Percentiles rank a stretch among this genome's conserved stretches.
Conservation (phyloP, 2,113 vertebrate species). For the Poicephalus meyeri region DNA sequence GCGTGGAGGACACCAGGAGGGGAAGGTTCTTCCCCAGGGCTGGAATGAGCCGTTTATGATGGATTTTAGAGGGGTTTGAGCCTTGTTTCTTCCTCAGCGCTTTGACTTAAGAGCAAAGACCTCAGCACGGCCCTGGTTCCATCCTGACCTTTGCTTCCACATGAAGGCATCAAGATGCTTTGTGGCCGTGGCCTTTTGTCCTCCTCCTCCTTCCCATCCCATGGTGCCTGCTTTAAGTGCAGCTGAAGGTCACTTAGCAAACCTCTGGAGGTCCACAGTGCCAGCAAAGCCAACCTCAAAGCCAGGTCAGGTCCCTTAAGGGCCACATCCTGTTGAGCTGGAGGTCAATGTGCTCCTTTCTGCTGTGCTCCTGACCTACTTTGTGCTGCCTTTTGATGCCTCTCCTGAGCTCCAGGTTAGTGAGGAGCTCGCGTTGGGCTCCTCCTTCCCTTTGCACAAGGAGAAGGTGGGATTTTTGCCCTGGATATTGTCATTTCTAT, state of each 20-base stretch:
- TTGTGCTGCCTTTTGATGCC: not conserved
- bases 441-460: not conserved
- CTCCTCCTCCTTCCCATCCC: not conserved
- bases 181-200: not conserved
- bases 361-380: not conserved
- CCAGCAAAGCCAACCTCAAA: not conserved
- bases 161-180: fast-evolving
- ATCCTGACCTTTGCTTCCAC: not conserved
- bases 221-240: fast-evolving
- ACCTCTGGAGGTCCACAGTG: not conserved
- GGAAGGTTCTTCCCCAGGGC: not conserved
- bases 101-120: not conserved
- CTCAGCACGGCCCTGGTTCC: not conserved
- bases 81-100: not conserved
- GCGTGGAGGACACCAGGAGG: not conserved
- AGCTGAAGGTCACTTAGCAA: not conserved
- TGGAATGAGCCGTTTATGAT: not conserved
- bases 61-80: not conserved
- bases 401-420: not conserved
- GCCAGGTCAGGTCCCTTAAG: not conserved
- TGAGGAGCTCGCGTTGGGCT: not conserved
- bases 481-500: not conserved
- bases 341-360: not conserved
- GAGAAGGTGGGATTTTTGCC: not conserved
- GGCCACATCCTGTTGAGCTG: not conserved